Base-by-base conservation (phyloP, 2,113 vertebrate species). In the Dascyllus trimaculatus region DNA sequence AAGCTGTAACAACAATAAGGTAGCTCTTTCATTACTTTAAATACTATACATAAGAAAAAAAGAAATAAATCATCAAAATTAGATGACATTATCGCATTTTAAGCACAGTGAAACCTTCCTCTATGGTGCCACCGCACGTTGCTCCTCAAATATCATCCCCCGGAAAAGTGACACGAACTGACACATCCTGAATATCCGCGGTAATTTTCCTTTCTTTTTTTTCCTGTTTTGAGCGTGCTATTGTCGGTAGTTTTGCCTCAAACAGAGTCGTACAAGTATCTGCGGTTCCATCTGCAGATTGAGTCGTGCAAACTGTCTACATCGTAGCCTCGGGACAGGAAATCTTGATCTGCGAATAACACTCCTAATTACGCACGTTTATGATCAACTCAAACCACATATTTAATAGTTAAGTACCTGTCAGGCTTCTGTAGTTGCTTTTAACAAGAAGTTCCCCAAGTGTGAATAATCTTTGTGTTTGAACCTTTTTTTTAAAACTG, bases 301-400 rank as follows among this genome's bases (percentile, higher is more conserved):
- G 79, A 76, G 53, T 52, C 15, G 75, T 61, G 58, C 80, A 72
- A 56, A 71, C 61, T 70, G 67, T 63, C 26, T 32, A 35, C 57
- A n/a, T 21, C 3, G 43, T 69, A 32, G 80, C 88, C 77, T 73
- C 48, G 1, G 80, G 83, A 69, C 63, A 88, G 71, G 74, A 85
- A 84, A 81, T 81, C 66, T 56, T 49, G 38, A 89, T 79, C 75
- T 62, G 49, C 71, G 81, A 69, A 76, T 70, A 63, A 58, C 73
- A 5, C 69, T 73, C 32, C 75, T 73, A 76, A 85, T 87, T 84
- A 79, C 40, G 46, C 60, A 19, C 48, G 56, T 77, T 81, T 58
- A 81, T 43, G 17, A 85, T 84, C 77, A 46, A 75, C 74, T 68
- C 56, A 35, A 54, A 76, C 73, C 63, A 1, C 67, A 57, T 63